Evolutionary conservation across 2,888 invertebrate genomes (phyloP), one percentile per base, ranked within the genome.

Genomic region (Melinaea marsaeus): DNA sequence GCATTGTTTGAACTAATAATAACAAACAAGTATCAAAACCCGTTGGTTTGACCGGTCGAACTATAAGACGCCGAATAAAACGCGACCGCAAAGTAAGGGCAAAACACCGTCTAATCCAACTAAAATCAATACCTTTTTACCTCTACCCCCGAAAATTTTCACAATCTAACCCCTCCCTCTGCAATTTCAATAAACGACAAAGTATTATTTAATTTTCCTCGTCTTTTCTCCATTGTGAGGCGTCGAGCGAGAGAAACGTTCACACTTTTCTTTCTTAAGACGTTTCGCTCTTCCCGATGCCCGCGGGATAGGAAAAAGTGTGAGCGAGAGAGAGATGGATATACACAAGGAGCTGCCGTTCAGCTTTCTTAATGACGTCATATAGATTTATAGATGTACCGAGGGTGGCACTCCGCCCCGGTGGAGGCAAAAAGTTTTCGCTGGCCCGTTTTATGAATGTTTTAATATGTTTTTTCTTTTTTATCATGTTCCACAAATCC

Each of bases 41-140:
- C 47, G 48, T 42, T 51, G 13, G 54, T 54, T 57, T 57, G 55
- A 45, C 59, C 60, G 60, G 57, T 64, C 63, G 9, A 22, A 5
- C 32, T 51, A 13, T 7, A 56, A 65, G 58, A 58, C 42, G 37
- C 6, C 46, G 54, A 61, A 61, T 69, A 60, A 61, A 72, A 65
- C 65, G 61, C 69, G 57, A 55, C 60, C 64, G 46, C 66, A 61
- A 61, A 63, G 63, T 66, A 69, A 64, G 61, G 58, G 58, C 65
- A 79, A 81, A 79, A 77, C 74, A 71, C 71, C 65, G 73, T 73
- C 81, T 86, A 86, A 88, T 88, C 86, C 83, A 74, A 80, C 83
- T 84, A 89, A 89, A 90, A 90, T 90, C 89, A 83, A 90, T 90
- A 90, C 84, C 82, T 87, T 89, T 89, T 89, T 88, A 84, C 85